Base-by-base conservation (phyloP, 2,888 invertebrate species). In the Alitta virens region DNA sequence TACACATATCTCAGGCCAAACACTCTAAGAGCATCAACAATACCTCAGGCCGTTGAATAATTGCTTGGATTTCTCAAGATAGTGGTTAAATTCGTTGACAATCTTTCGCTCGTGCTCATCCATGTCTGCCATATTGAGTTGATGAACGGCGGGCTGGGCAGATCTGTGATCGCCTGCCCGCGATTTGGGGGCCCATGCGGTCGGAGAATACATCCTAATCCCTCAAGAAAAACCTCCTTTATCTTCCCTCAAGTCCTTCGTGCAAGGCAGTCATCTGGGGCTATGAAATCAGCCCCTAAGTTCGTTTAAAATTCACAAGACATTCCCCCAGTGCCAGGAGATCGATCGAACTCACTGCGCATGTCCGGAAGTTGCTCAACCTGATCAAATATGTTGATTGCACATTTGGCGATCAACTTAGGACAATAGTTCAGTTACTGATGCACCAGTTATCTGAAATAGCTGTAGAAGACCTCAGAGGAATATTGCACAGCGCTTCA, bases 11-110 rank as follows among this genome's bases (percentile, higher is more conserved):
- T 5, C 33, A 33, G 33, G 33, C 33, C 33, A 33, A 7, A 33
- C 5, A 3, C 16, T 16, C 9, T 49, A 21, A n/a, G 18, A 27
- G 18, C 16, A 33, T 33, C 33, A 33, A 33, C 18, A 46, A 79
- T 83, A 92, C 93, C 94, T 88, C 76, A 97, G 86, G 71, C 95
- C 95, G 85, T 96, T 97, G 84, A 97, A 97, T 67, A 96, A 87
- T 84, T 96, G 95, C 84, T 95, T 96, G 40, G 95, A 94, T 84
- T 96, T 96, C 82, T 97, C 97, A 68, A 96, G 86, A 75, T 96
- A 86, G 84, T 96, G 94, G 83, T 93, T 93, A 84, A 97, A 97
- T 84, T 97, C 96, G 82, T 92, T 88, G 71, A 96, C 93, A 79
- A 95, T 88, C 71, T 79, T 76, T 71, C 78, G 74, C 66, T 80